Conservation (phyloP, 2,797 vertebrate species). For the Mormyrops boulengeri region DNA sequence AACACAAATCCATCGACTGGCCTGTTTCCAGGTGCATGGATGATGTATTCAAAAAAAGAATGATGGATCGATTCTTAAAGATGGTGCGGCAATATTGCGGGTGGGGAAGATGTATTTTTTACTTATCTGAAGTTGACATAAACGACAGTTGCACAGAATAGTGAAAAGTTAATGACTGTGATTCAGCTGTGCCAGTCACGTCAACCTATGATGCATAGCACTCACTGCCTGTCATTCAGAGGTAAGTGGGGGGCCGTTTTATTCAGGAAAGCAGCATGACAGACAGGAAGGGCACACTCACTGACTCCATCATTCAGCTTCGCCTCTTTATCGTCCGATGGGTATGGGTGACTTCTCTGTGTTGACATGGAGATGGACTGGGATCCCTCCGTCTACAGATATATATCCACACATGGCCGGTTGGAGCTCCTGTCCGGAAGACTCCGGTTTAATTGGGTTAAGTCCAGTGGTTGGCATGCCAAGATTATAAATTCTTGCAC, state of each 20-base stretch:
- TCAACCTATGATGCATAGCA: neutral
- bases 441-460: slow-evolving; percentile 56
- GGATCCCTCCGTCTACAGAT: slow-evolving; percentile 3
- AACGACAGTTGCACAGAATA: neutral
- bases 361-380: neutral
- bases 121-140: slow-evolving; percentile 9
- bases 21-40: neutral
- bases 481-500: slow-evolving; percentile 40
- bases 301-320: neutral
- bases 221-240: neutral
- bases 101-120: neutral
- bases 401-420: slow-evolving; percentile 35
- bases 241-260: neutral
- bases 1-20: neutral
- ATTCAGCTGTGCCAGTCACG: slow-evolving; percentile 10
- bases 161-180: slow-evolving; percentile 2
- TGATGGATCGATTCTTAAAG: slow-evolving; percentile 11
- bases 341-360: neutral
- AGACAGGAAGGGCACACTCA: neutral
- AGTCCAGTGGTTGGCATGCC: slow-evolving; percentile 44
- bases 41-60: neutral
- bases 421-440: slow-evolving; percentile 39
- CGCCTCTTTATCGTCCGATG: neutral
- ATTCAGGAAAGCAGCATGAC: neutral
- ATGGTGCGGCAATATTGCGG: neutral